Percentiles rank a stretch among this genome's conserved stretches.
phyloP scores from a whole-genome alignment of 1,140 invertebrate genomes.

The Atta cephalotes region DNA sequence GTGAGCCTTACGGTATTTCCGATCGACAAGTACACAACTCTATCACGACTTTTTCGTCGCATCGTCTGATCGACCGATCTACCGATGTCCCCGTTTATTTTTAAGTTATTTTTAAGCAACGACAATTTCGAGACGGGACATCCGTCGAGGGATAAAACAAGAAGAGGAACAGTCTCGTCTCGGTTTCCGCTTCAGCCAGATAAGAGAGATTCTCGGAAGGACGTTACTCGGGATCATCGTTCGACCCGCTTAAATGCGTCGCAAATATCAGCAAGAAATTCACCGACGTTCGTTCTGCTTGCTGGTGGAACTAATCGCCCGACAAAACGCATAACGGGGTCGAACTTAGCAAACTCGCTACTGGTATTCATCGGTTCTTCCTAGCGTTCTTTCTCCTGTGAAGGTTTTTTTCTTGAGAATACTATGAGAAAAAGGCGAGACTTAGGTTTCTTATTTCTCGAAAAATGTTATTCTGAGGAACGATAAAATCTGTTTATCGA shows the following conservation, averaged over 20 bases:
- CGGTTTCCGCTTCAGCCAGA: slow-evolving; percentile 35
- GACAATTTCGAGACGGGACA: background rate
- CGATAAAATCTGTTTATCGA: slow-evolving; percentile 1
- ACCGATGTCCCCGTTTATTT: background rate
- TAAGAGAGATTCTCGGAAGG: slow-evolving; percentile 54
- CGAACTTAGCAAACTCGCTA: slow-evolving; percentile 4
- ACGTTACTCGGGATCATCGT: slow-evolving; percentile 20
- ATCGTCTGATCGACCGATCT: background rate
- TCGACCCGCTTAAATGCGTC: slow-evolving; percentile 42
- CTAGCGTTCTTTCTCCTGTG: background rate
- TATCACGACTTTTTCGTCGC: slow-evolving; percentile 23
- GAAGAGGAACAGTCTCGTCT: slow-evolving; percentile 1
- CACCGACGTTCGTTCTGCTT: slow-evolving; percentile 11
- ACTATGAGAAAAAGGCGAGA: background rate
- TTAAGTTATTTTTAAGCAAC: slow-evolving; percentile 30
- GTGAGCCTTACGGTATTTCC: background rate
- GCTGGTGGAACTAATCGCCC: slow-evolving; percentile 41
- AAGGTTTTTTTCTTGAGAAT: background rate
- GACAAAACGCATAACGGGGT: slow-evolving; percentile 35
- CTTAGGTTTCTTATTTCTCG: background rate
- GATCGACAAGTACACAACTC: background rate
- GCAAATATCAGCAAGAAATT: slow-evolving; percentile 36
- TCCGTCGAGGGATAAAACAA: background rate
- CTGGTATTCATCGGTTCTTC: slow-evolving; percentile 19
- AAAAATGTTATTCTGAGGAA: background rate